Evolutionary conservation across 2,797 vertebrate genomes (phyloP).

Genomic region (Crocodylus rhombifer): DNA sequence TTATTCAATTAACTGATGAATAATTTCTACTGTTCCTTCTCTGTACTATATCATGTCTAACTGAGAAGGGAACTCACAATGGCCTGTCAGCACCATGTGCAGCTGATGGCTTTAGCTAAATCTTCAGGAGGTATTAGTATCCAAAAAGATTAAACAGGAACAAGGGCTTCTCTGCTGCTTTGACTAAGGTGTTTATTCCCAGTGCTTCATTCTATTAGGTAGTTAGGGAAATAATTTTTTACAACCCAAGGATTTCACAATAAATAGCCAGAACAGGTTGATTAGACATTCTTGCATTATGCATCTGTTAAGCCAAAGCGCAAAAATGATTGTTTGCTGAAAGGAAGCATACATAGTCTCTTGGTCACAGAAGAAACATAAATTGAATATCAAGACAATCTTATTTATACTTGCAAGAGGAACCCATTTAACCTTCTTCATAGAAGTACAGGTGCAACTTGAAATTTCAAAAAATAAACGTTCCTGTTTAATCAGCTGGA

Average conservation of each 20-base stretch:
- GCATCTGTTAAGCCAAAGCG: background rate
- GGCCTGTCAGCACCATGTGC: background rate
- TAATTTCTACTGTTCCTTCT: background rate
- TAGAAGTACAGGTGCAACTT: background rate
- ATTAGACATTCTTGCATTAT: background rate
- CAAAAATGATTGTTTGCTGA: background rate
- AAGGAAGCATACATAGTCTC: background rate
- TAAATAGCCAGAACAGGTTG: background rate
- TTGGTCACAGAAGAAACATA: background rate
- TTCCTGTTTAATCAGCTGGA: background rate
- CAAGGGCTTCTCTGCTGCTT: background rate
- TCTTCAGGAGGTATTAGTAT: background rate
- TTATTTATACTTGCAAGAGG: background rate
- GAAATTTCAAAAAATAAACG: background rate
- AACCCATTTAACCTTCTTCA: conserved; percentile 34
- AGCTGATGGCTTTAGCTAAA: background rate
- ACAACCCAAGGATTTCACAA: background rate
- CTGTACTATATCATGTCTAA: background rate
- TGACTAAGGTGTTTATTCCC: background rate
- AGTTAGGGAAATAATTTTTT: background rate
- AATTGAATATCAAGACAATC: background rate
- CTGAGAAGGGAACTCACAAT: background rate
- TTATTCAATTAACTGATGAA: background rate
- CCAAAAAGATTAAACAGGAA: background rate
- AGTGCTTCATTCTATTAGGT: background rate